Percentiles rank a stretch among this genome's conserved stretches.
Evolutionary conservation across 2,888 invertebrate genomes (phyloP).

Genomic region (Camptogramma bilineatum): DNA sequence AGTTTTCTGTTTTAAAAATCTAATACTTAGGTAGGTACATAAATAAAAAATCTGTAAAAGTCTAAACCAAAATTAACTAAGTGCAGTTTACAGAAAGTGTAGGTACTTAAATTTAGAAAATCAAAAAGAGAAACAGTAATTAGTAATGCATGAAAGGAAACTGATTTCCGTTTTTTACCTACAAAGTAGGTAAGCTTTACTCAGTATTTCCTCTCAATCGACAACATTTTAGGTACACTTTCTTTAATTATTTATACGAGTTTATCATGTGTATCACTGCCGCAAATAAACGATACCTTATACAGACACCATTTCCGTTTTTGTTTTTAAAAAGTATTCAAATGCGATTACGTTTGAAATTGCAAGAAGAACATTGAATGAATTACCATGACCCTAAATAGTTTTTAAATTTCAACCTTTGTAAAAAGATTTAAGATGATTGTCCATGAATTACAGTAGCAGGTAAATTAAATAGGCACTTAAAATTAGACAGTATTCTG

Average conservation of each 20-base stretch:
- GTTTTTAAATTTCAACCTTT: conserved; percentile 41
- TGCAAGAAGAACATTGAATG: conserved; percentile 52
- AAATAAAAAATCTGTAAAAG: too few species aligned
- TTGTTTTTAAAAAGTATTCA: too few species aligned
- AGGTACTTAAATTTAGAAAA: background rate
- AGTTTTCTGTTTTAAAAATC: too few species aligned
- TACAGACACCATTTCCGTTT: too few species aligned
- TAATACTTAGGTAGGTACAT: too few species aligned
- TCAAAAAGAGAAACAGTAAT: background rate
- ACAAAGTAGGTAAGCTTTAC: background rate
- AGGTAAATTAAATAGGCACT: too few species aligned
- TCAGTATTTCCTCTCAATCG: conserved; percentile 16
- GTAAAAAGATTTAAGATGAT: conserved; percentile 21
- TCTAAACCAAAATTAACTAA: too few species aligned
- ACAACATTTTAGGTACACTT: conserved; percentile 1
- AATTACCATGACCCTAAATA: conserved; percentile 59
- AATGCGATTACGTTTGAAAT: conserved; percentile 20
- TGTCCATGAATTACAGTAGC: too few species aligned
- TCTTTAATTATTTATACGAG: conserved; percentile 13
- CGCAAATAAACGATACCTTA: too few species aligned
- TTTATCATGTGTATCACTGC: too few species aligned
- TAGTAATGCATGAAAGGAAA: conserved; percentile 9
- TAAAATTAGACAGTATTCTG: background rate
- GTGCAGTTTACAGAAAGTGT: too few species aligned
- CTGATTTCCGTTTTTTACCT: conserved; percentile 14